Conservation (phyloP, 1,140 invertebrate genomes). For the Trichonephila clavata region DNA sequence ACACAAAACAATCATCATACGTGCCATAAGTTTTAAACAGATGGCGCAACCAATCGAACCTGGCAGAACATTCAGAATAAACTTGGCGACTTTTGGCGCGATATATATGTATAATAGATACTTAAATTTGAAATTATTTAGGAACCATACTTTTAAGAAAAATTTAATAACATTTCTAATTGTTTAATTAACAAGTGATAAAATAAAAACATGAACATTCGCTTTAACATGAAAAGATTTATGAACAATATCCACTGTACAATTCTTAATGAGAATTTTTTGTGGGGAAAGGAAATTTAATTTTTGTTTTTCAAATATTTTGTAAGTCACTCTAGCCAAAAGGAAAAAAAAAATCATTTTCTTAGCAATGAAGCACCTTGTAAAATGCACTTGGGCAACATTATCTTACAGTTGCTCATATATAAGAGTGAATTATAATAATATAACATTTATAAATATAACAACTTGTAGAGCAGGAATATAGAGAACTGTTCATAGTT, state of each 20-base stretch:
- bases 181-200: slow-evolving; percentile 23
- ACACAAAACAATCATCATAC: too few species aligned
- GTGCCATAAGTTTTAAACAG: too few species aligned
- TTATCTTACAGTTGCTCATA: slow-evolving; percentile 4
- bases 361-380: slow-evolving; percentile 55
- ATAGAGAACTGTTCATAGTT: slow-evolving; percentile 64
- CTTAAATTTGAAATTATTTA: slow-evolving; percentile 14
- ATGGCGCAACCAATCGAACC: too few species aligned
- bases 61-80: too few species aligned
- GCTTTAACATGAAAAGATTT: background rate
- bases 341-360: background rate
- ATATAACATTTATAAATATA: slow-evolving; percentile 75
- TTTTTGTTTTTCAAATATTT: background rate
- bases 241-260: slow-evolving; percentile 4
- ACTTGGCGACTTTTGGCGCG: background rate
- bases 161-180: background rate
- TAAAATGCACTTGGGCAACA: slow-evolving; percentile 48
- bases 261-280: background rate
- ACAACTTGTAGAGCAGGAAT: slow-evolving; percentile 59
- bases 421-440: slow-evolving; percentile 63
- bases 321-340: background rate
- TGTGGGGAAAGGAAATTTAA: background rate
- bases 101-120: too few species aligned
- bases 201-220: slow-evolving; percentile 11
- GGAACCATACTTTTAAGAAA: background rate